Percentiles rank a stretch among this genome's conserved stretches.
Evolutionary conservation across 2,797 vertebrate species (phyloP).

Genomic region (Prionace glauca): DNA sequence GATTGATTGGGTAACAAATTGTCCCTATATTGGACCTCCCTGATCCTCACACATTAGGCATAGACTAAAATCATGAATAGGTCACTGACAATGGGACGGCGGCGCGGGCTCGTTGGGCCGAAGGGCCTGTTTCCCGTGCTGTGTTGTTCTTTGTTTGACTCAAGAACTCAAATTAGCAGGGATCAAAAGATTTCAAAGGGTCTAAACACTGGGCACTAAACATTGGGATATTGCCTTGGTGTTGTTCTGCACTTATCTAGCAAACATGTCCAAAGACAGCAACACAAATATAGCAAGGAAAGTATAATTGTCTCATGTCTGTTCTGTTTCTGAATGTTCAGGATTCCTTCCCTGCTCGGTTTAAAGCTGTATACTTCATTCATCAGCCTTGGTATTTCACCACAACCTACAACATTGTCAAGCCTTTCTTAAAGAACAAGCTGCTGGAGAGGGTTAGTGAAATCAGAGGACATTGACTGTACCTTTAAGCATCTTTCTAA

Average conservation of each 20-base stretch:
- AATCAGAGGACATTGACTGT: accelerated
- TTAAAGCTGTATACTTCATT: constrained; percentile 92
- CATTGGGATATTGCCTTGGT: not conserved
- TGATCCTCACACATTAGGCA: too few relatives aligned
- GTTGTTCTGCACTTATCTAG: not conserved
- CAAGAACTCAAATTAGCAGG: not conserved
- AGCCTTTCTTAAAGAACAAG: constrained; percentile 95
- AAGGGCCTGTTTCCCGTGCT: too few relatives aligned
- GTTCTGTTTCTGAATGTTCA: constrained; percentile 46
- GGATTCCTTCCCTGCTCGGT: constrained; percentile 94
- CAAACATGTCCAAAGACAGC: not conserved
- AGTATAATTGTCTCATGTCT: not conserved
- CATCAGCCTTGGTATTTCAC: constrained; percentile 99
- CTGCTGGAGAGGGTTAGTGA: constrained; percentile 84
- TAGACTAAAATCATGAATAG: too few relatives aligned
- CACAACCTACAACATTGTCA: constrained; percentile 91
- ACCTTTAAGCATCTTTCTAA: not conserved
- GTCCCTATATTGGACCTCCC: too few relatives aligned
- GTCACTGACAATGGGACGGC: too few relatives aligned
- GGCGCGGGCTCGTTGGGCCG: too few relatives aligned
- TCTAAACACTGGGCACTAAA: not conserved
- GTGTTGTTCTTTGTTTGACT: too few relatives aligned
- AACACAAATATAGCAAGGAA: not conserved
- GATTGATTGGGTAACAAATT: too few relatives aligned
- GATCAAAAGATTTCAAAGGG: not conserved